Base-by-base conservation (phyloP, 2,797 vertebrate species). In the Scarus forsteni region DNA sequence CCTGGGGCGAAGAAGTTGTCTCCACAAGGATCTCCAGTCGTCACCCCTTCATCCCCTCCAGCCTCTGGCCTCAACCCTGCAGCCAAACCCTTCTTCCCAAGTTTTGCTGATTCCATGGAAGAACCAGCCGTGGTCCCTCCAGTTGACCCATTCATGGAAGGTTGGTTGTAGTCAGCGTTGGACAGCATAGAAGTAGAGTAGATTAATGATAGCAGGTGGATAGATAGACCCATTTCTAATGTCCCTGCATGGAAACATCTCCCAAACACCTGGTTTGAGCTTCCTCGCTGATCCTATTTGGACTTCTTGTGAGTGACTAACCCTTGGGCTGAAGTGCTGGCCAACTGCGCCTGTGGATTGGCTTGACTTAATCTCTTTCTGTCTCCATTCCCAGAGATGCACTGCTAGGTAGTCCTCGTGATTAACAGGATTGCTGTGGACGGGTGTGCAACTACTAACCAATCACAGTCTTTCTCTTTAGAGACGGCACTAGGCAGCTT, bases 81-180 rank as follows among this genome's bases (percentile, higher is more conserved):
- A 35, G 94, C 94, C 50, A 94, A 92, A 18, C 94, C 94, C 12
- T 95, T 95, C 84, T 93, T 95, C 77, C 94, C 94, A 54, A 94
- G 90, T 78, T 93, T 94, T 78, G 80, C 89, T 43, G 94, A 95
- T 70, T 51, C 88, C 48, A 34, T 72, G 73, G 93, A 93, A 56
- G 83, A 84, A 51, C 84, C 81, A n/a, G 54, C 69, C 10, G 80
- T 49, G 70, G 73, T 51, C 70, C 78, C 66, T 73, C 66, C 75
- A 54, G 80, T 79, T 59, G 58, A 70, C 79, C 78, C 86, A 64
- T 39, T 59, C 60, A 71, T 70, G 56, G 91, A 95, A 95, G 94
- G 94, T 95, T 95, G 90, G 94, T 95, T 90, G 84, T 68, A 84
- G 85, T 83, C 64, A 84, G 75, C 66, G 65, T 46, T 45, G 78